Evolutionary conservation across 1,140 invertebrate genomes (phyloP), one percentile per base, ranked within the genome.

Genomic region (Sesamia nonagrioides): DNA sequence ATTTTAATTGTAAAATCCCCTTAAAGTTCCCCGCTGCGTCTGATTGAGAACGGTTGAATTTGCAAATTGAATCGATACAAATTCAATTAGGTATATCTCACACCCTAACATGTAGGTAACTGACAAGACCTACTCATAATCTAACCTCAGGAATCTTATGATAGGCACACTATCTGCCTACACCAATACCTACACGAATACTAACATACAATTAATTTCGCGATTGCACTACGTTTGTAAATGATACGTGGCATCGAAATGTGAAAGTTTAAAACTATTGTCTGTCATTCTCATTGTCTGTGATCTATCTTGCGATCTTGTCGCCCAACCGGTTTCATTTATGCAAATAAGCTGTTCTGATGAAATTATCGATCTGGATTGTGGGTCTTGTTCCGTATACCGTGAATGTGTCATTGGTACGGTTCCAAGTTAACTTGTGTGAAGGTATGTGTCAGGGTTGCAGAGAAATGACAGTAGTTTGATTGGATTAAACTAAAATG

Each of bases 221-320:
- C 35, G 42, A 50, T 75, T 75, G 72, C 58, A 76, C 17, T 75
- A 21, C 21, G 5, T 73, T 15, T 73, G 33, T 54, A 35, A 69
- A 0, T 7, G 35, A 40, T 73, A 75, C 45, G 75, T 77, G 56
- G 81, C 79, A 79, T 63, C 33, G 74, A 35, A 78, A 81, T 79
- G 86, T 86, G 88, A 91, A 90, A 91, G 88, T 88, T 58, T 75
- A 71, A 48, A 40, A 61, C 35, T 75, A 84, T 91, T 88, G 84
- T 83, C 78, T 84, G 84, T 77, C 81, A 81, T 52, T 48, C 69
- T 60, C 71, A 87, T 87, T 89, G 84, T 89, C 83, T 86, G 75
- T 79, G 77, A 83, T 88, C 82, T 85, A 84, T 87, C 84, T 84
- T 73, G 75, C 72, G 56, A 81, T 72, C 68, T 52, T 77, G 76